These are phyloP conservation scores for Channa striata DNA, from an alignment of 2,797 vertebrate species.

Conservation along the genomic window DNA sequence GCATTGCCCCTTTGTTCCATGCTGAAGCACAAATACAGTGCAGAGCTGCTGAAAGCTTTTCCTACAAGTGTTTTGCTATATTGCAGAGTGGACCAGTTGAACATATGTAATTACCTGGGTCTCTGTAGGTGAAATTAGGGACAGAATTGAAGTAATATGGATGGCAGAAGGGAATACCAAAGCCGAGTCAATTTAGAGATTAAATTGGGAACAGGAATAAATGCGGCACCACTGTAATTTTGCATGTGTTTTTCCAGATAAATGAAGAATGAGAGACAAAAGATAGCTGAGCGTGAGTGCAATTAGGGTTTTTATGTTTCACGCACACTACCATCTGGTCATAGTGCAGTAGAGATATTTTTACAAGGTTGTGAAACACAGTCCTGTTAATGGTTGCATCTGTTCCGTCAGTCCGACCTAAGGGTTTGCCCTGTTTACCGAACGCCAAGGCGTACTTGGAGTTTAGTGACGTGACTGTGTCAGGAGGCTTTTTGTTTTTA, in stretches of 20 bases:
- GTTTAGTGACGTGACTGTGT: constrained; percentile 53
- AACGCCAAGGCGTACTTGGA: constrained; percentile 43
- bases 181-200: constrained; percentile 40
- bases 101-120: constrained; percentile 76
- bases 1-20: constrained; percentile 53
- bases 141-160: constrained; percentile 67
- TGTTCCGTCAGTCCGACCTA: constrained; percentile 61
- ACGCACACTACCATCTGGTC: constrained; percentile 25
- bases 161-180: constrained; percentile 50
- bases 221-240: background rate
- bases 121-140: constrained; percentile 66
- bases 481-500: constrained; percentile 59
- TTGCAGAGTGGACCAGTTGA: constrained; percentile 60
- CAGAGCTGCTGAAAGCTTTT: constrained; percentile 33
- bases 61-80: constrained; percentile 38
- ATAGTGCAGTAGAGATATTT: constrained; percentile 50
- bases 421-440: constrained; percentile 57
- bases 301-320: constrained; percentile 27
- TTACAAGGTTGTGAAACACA: constrained; percentile 58
- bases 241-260: constrained; percentile 8
- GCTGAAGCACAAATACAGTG: constrained; percentile 41
- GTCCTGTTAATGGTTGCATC: constrained; percentile 63
- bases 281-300: constrained; percentile 20
- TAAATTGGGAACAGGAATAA: constrained; percentile 22
- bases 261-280: constrained; percentile 26